Base-by-base conservation (phyloP, 1,140 invertebrate genomes). In the Radopholus similis region DNA sequence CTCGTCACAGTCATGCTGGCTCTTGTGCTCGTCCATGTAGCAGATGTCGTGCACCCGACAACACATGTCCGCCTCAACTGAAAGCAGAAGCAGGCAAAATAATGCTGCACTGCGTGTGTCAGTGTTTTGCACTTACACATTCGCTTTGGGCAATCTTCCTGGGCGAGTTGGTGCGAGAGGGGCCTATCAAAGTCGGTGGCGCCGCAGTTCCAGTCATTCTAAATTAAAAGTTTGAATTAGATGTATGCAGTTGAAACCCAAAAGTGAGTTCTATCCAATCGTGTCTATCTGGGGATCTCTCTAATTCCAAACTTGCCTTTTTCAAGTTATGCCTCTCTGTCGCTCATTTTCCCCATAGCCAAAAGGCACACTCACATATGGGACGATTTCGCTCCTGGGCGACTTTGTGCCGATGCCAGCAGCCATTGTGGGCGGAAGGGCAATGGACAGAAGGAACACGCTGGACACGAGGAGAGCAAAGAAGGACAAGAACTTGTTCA, bases 1-100 rank as follows among this genome's bases (percentile, higher is more conserved):
- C 8, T 51, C 42, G 49, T 68, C 66, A 18, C 66, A 68, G 2
- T 68, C 9, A 26, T 55, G 30, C 15, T 44, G 56, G 34, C 15
- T 68, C 30, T 34, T 44, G 15, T 53, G 32, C 38, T 69, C 66
- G 2, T 68, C 66, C 63, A 68, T 54, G 65, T 68, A 68, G 37
- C 66, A 68, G 18, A 62, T 40, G 54, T 68, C 66, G 30, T 68
- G 66, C 34, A 55, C 66, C 1, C 62, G 8, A 53, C 66, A 68
- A 42, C 66, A 68, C 11, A 68, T 38, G 37, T 68, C 54, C 11
- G 66, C 51, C 30, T 68, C 66, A 69, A 51, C 66, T 68, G 53
- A 32, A 64, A 35, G 15, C 4, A 11, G 11, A 11, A 9, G 30
- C 26, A 15, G 30, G 8, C 38, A 1, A 15, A 42, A 13, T 23